Evolutionary conservation across 2,113 vertebrate species (phyloP), one percentile per base, ranked within the genome.

Genomic region (Arothron firmamentum): DNA sequence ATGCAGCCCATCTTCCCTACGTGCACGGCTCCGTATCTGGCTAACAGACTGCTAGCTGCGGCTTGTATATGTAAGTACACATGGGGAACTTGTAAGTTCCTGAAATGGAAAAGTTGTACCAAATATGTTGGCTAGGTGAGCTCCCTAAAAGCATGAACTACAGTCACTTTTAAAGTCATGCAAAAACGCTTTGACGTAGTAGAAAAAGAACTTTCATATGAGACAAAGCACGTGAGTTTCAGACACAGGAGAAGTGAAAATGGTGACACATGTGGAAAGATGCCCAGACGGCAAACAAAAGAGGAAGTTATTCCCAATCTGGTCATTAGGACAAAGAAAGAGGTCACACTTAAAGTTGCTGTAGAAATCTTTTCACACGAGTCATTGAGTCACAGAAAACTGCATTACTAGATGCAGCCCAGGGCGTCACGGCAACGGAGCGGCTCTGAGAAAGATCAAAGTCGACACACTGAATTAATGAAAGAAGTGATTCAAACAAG

Each of bases 1-100:
- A 81, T 96, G 76, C 94, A 96, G 77, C 95, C 95, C 9, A 14
- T 94, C 76, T 96, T 96, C 82, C 92, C 93, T 1, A 93, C 89
- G 62, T 96, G 95, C 31, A 79, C 88, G 0, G 89, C 92, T 0
- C 93, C 95, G 0, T 94, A 96, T 56, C 5, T 80, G 56, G 93
- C 94, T 6, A 90, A 91, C 72, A 88, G 94, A 46, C 82, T 96
- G 31, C 70, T 96, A 69, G 95, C 95, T 0, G 95, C 94, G 5
- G 90, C 89, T 42, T 95, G 94, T 65, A 93, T 96, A 84, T 94
- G 95, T 96, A 80, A 95, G 95, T 85, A 59, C 38, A 61, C 47
- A 18, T 67, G 16, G 55, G 14, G 18, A 50, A 16, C 41, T 61
- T 68, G 41, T 50, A 43, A 6, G 3, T 75, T 5, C 5, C 28